Evolutionary conservation across 1,140 invertebrate species (phyloP), one percentile per base, ranked within the genome.

Genomic region (Bombus pyrosoma): DNA sequence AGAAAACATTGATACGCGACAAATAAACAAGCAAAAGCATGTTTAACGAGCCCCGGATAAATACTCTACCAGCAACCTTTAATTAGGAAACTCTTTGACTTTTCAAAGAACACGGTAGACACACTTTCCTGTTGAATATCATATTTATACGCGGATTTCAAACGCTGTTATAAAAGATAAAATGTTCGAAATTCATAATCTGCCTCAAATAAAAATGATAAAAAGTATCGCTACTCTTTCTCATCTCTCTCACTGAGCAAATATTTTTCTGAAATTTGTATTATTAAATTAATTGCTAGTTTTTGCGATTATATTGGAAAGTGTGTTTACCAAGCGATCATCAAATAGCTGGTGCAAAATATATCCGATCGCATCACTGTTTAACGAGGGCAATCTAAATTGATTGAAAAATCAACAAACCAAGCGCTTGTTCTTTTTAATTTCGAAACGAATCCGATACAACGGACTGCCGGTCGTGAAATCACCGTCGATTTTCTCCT

Each of bases 401-500:
- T 41, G 41, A 9, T 5, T 25, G 32, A 25, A 47, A 32, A 34
- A 32, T 10, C 10, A 25, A n/a, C 18, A 12, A 22, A 25, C 13
- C 41, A 12, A 3, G 15, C 2, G 18, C 25, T 74, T 34, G 32
- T 74, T 74, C 41, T 34, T 57, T 59, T 85, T 72, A 47, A 76
- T 82, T 72, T 64, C 37, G 66, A 43, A 87, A 87, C 78, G 79
- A 82, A 76, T 59, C 64, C 72, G 78, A 39, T 41, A 66, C 66
- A 77, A 79, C 43, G 73, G 72, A 87, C 79, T 72, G 57, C 81
- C 59, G 15, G 43, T 59, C 32, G 66, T 71, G 85, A 57, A 76
- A 82, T 71, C 76, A 37, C 66, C 53, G 78, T 78, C 37, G 57
- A 83, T 83, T 87, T 68, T 87, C 85, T 59, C 74, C 73, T 78